Evolutionary conservation across 1,140 invertebrate species (phyloP), one percentile per base, ranked within the genome.

Genomic region (Neodiprion virginianus): DNA sequence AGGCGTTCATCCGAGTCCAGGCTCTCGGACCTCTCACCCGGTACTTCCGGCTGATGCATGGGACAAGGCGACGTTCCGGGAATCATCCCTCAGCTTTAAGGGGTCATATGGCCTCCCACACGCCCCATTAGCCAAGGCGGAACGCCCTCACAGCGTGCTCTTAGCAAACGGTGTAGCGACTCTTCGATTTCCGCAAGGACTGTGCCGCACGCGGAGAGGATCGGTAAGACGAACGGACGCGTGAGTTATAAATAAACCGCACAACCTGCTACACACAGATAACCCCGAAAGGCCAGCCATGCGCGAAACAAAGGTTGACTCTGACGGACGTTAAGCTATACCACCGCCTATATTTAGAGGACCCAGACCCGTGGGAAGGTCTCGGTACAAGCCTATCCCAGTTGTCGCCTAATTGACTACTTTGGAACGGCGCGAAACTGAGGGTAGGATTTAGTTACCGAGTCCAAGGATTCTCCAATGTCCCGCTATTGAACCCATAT

Each of bases 261-360:
- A 74, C 70, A 81, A 83, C 77, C 83, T 84, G 83, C 73, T 83
- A 75, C 76, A 81, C 76, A 77, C 80, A 82, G 82, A 84, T 83
- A 84, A 83, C 82, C 79, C 76, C 79, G 74, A 74, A 83, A 82
- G 81, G 76, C 70, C 76, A 80, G 76, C 78, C 83, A 83, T 83
- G 83, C 81, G 81, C 71, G 77, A 84, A 83, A 83, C 80, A 79
- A 78, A 82, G 82, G 79, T 82, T 79, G 82, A 83, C 81, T 79
- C 82, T 79, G 77, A 74, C 8, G 48, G 67, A 14, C 23, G 53
- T 61, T 61, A 74, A 48, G 53, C 72, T 67, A 72, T 49, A 72
- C 1, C 50, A 61, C 67, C 72, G 50, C 68, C 53, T 53, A 74
- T 28, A 67, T 53, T 8, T 7, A 40, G 28, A 40, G 28, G 28